Evolutionary conservation across 2,888 invertebrate genomes (phyloP), one percentile per base, ranked within the genome.

Genomic region (Chesias legatella): DNA sequence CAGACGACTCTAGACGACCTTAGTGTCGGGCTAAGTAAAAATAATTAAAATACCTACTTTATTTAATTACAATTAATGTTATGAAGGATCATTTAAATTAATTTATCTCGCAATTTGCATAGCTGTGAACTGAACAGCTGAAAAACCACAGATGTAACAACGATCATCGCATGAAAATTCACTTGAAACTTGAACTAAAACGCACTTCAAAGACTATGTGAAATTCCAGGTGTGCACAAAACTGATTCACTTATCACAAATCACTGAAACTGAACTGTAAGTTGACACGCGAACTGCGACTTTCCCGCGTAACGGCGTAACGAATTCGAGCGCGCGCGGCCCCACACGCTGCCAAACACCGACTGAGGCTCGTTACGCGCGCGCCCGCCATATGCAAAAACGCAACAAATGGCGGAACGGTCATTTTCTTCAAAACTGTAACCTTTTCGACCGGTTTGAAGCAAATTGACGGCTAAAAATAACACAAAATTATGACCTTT

Each of bases 241-340:
- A n/a, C 5, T 17, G 2, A 3, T 17, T 17, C 59, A 58, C 56
- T 50, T 48, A 36, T 47, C 38, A 48, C 48, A 34, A 27, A 7
- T 24, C 51, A 55, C 52, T 45, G 26, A 39, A 34, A 36, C 23
- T 31, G 24, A 49, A 48, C 49, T 33, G 31, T 41, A 37, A 47
- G 39, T 58, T 53, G 44, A 60, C 59, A 56, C 49, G 51, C 50
- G 55, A 58, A 43, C 32, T 54, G 43, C 52, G 55, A 58, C 59
- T 75, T 80, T 79, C 72, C 77, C 79, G 80, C 79, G 77, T 28
- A 65, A 60, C 72, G 68, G 23, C 31, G 48, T n/a, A n/a, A n/a
- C n/a, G 53, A 28, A 48, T 50, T 58, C 55, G 10, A 33, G 62
- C 60, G 54, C 71, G 78, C 70, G 65, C 63, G 57, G 56, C 62